Evolutionary conservation across 92 coral and sea anemone species (phyloP), one percentile per base, ranked within the genome.

Genomic region (Montipora capitata): DNA sequence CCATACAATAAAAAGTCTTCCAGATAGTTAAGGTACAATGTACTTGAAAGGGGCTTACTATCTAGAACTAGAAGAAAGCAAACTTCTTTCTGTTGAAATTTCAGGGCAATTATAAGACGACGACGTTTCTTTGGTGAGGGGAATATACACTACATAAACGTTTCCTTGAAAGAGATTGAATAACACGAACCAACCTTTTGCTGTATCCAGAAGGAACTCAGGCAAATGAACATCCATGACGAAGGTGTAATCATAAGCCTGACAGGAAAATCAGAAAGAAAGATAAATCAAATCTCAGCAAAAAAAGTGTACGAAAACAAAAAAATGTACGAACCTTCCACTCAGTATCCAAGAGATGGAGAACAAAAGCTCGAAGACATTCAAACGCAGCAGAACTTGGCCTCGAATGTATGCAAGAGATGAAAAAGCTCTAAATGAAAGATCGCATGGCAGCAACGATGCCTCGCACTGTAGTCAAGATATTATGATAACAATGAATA

Each of bases 291-390:
- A 48, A 48, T 48, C 52, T 5, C 0, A 5, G 5, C 49, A 20
- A 1, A 11, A 41, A 3, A 38, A 68, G 6, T 42, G 4, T 7
- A 20, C 18, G 72, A 8, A 68, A 68, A 38, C 9, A 5, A 65
- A 3, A 14, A 20, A 65, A 2, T 3, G 2, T 20, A 76, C 88
- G 62, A 90, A 96, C 99, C 98, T 96, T 97, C 99, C 99, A 97
- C 70, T 97, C 99, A 14, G 96, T 97, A 77, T 97, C 99, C 67
- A 97, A 91, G 45, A 97, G 98, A 68, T 97, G 99, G 8, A 94
- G 94, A 8, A 97, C 96, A 75, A 89, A 97, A 15, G 98, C 98
- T 72, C 99, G 92, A 18, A 97, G 84, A 44, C 99, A 97, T 18
- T 94, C 93, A 79, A 97, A 95, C 7, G 99, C 97, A 49, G 95